phyloP scores from a whole-genome alignment of 2,888 invertebrate species.

The Synergus laeviventris region DNA sequence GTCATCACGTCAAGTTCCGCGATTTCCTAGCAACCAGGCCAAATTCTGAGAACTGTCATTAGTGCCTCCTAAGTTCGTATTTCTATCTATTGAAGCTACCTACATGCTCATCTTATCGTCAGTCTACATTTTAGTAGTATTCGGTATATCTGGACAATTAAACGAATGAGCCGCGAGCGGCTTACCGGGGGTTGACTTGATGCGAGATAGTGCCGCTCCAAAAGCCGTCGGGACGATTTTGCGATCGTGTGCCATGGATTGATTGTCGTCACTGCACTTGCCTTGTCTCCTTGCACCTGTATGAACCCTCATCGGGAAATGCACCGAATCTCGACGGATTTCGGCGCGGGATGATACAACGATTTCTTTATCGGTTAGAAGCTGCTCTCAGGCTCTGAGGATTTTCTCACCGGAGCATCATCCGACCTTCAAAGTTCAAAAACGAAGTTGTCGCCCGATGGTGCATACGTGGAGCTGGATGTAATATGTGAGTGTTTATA shows the following conservation, averaged over 20 bases:
- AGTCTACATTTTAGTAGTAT: no score
- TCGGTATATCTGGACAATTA: background rate
- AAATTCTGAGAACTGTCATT: constrained; percentile 27
- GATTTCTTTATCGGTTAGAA: background rate
- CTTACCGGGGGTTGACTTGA: background rate
- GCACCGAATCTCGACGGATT: constrained; percentile 31
- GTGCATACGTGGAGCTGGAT: constrained; percentile 40
- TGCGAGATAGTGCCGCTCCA: background rate
- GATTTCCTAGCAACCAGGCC: constrained; percentile 26
- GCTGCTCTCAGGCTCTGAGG: constrained; percentile 4
- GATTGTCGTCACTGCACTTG: constrained; percentile 18
- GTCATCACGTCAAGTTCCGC: constrained; percentile 32
- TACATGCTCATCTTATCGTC: no score
- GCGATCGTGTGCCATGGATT: constrained; percentile 34
- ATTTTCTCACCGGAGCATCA: constrained; percentile 10
- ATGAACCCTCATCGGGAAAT: constrained; percentile 25
- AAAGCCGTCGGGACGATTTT: constrained; percentile 17
- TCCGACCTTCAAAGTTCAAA: background rate
- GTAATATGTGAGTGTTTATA: constrained; percentile 38
- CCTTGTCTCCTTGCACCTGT: constrained; percentile 10
- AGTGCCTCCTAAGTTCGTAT: constrained; percentile 3
- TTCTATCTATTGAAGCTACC: background rate
- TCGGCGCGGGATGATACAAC: constrained; percentile 34
- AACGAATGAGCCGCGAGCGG: constrained; percentile 21
- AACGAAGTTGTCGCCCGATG: constrained; percentile 24